These are phyloP conservation scores for Folsomia candida DNA, from an alignment of 2,888 invertebrate species.

Conservation along the genomic window DNA sequence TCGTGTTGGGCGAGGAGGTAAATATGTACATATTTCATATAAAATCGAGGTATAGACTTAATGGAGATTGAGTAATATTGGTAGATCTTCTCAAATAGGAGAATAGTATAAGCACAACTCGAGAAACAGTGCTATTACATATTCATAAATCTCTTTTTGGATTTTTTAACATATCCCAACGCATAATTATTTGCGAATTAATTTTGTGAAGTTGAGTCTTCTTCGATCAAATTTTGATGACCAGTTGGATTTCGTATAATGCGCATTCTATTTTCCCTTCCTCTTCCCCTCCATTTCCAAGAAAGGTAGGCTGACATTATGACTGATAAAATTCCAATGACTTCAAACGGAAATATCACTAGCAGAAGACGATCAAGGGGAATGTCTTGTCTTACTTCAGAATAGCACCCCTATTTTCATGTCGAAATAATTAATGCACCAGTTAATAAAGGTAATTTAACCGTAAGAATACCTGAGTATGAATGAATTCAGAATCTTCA, in stretches of 20 bases:
- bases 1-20: too few relatives aligned
- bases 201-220: too few relatives aligned
- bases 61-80: too few relatives aligned
- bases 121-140: too few relatives aligned
- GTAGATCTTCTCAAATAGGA: too few relatives aligned
- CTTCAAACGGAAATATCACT: neutral
- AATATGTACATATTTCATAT: too few relatives aligned
- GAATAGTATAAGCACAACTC: too few relatives aligned
- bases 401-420: neutral
- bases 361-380: neutral
- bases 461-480: neutral
- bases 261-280: neutral
- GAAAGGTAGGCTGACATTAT: neutral
- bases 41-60: too few relatives aligned
- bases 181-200: too few relatives aligned
- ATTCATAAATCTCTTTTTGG: too few relatives aligned
- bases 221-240: neutral
- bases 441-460: neutral
- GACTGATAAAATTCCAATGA: neutral
- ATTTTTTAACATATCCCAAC: too few relatives aligned
- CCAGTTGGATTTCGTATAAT: neutral
- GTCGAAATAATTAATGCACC: neutral
- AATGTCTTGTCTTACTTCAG: neutral
- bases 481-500: neutral
- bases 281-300: neutral